Evolutionary conservation across 2,888 invertebrate genomes (phyloP).

Genomic region (Kryphioiulus occultus): DNA sequence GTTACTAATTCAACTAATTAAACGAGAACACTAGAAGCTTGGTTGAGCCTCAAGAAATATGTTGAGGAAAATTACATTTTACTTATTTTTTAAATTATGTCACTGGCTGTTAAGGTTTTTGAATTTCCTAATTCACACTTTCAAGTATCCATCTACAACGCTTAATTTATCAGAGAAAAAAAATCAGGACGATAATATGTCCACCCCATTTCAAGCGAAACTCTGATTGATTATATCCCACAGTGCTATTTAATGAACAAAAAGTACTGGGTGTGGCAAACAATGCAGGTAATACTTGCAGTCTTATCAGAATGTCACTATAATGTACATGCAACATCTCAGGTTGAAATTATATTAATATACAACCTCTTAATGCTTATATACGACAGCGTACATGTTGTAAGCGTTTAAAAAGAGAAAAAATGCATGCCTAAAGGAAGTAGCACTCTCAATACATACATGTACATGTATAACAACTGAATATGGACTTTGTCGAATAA

Average conservation of each 20-base stretch:
- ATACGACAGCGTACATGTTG: not conserved
- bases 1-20: no score
- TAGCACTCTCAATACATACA: no score
- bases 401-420: not conserved
- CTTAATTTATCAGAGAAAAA: not conserved
- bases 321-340: not conserved
- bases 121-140: no score
- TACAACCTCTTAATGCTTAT: not conserved
- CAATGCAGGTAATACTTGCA: not conserved
- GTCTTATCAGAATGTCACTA: not conserved
- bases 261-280: not conserved
- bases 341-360: not conserved
- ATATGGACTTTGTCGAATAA: not conserved
- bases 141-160: no score
- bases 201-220: not conserved
- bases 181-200: not conserved
- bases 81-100: no score
- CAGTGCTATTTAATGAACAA: not conserved
- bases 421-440: not conserved
- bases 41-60: no score
- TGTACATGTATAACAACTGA: not conserved
- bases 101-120: no score
- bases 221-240: not conserved
- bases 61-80: no score
- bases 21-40: no score